Evolutionary conservation across 2,113 vertebrate genomes (phyloP).

Genomic region (Hydropotes inermis): DNA sequence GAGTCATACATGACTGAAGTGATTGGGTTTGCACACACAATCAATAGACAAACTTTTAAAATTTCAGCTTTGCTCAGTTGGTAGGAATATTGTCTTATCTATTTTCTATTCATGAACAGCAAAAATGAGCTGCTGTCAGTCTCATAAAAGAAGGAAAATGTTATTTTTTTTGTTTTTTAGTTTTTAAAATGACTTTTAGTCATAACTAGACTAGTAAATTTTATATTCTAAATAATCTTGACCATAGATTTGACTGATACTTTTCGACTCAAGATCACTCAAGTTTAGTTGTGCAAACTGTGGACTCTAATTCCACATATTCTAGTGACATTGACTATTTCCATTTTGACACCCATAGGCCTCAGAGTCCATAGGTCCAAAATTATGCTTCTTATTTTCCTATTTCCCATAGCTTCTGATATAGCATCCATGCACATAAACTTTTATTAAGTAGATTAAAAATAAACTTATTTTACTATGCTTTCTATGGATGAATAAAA

Average conservation of each 20-base stretch:
- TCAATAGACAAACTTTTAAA: background rate
- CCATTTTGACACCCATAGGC: background rate
- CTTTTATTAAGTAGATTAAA: background rate
- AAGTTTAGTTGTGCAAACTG: background rate
- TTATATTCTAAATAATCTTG: background rate
- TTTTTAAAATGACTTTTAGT: background rate
- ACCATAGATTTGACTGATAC: background rate
- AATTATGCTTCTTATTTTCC: background rate
- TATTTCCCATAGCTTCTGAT: background rate
- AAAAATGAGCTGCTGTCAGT: background rate
- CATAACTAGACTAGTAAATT: background rate
- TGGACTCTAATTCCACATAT: background rate
- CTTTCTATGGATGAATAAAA: background rate
- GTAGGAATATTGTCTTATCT: background rate
- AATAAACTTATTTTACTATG: background rate
- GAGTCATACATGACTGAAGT: background rate
- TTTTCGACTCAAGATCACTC: background rate
- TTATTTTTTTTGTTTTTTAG: background rate
- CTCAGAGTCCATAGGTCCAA: background rate
- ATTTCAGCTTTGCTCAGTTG: background rate
- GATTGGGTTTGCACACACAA: background rate
- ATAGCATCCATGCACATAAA: background rate
- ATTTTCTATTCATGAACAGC: background rate
- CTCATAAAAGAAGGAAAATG: background rate
- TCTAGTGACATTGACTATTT: background rate